Percentiles rank a stretch among this genome's conserved stretches.
These are phyloP conservation scores for Bos taurus DNA, from an alignment of 2,113 vertebrate genomes.

Conservation along the genomic window ARS-UCD2.0 NC_037331.1:94150501-94151000, in stretches of 20 bases:
- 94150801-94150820: not conserved
- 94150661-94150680: not conserved
- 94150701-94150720: not conserved
- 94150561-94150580: not conserved
- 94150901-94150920: not conserved
- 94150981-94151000: not conserved
- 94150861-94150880: not conserved
- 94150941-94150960: not conserved
- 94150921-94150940: not conserved
- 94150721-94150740: not conserved
- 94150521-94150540: not conserved
- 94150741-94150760: not conserved
- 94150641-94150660: not conserved
- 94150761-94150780: not conserved
- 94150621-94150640: not conserved
- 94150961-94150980: not conserved
- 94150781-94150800: not conserved
- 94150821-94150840: not conserved
- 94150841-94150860: not conserved
- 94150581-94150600: not conserved
- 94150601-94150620: not conserved
- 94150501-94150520: not conserved
- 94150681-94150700: not conserved
- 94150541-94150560: not conserved
- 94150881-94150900: not conserved